Evolutionary conservation across 2,888 invertebrate genomes (phyloP).

Genomic region (Eristalinus sepulchralis): DNA sequence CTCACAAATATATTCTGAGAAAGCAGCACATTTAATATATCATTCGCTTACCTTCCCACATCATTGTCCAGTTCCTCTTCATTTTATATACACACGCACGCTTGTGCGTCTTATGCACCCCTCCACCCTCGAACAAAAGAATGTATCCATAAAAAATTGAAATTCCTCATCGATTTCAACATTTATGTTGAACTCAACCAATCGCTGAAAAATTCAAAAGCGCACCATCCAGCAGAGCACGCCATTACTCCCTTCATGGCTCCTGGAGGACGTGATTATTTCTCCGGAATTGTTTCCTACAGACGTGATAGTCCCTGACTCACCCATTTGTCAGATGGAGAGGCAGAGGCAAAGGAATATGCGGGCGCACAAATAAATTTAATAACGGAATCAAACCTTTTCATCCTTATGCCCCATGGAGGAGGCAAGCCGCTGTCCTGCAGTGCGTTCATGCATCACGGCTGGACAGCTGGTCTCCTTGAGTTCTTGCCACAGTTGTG

Average conservation of each 20-base stretch:
- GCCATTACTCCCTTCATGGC: not conserved
- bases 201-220: not conserved
- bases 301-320: not conserved
- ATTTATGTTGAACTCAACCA: not conserved
- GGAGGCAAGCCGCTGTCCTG: not conserved
- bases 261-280: not conserved
- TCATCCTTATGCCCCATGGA: not conserved
- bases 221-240: not conserved
- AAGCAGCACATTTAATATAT: not conserved
- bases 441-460: not conserved
- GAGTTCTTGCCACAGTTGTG: not conserved
- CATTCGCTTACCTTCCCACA: not conserved
- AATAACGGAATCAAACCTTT: not conserved
- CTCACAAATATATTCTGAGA: no score
- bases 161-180: not conserved
- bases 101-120: not conserved
- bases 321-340: not conserved
- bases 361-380: not conserved
- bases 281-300: not conserved
- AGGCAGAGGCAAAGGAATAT: not conserved
- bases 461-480: not conserved
- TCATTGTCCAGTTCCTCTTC: not conserved
- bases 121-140: not conserved
- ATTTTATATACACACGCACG: not conserved
- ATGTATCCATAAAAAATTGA: not conserved